Base-by-base conservation (phyloP, 2,113 vertebrate species). In the Dicrurus megarhynchus region DNA sequence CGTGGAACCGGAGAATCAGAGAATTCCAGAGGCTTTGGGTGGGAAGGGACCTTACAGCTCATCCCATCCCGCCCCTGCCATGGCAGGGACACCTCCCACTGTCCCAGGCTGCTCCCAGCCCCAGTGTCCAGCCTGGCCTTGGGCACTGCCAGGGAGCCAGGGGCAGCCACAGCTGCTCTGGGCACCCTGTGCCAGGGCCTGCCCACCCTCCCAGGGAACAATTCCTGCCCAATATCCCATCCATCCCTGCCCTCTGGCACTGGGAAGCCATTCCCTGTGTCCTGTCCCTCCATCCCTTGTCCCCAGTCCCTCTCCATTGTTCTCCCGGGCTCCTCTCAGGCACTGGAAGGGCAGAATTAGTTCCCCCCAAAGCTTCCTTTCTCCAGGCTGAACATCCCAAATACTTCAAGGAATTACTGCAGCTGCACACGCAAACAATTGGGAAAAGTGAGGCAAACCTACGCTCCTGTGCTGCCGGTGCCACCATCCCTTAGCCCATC, bases 391-490 rank as follows among this genome's bases (percentile, higher is more conserved):
- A 16, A 3, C 24, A 47, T 6, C 76, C 42, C 67, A 19, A 42
- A 20, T 0, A 0, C 6, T 32, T 16, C 19, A 2, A 44, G 84
- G 59, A 37, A 27, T 5, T 3, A 0, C 16, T 1, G 7, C 1
- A 32, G 6, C 2, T 57, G 28, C n/a, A 17, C 41, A 2, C 15
- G 7, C 46, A 27, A 21, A 46, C 27, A 33, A 1, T 0, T 16
- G 37, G 55, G 50, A 9, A 8, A 7, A 39, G 19, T 15, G 39
- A 41, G 77, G 27, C 27, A 23, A 6, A 11, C 3, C 3, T 11
- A 1, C 9, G 3, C 4, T 37, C 7, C 7, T 17, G 21, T 24
- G 46, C 11, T 20, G 15, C 46, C 33, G 3, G 6, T 10, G 50
- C 28, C 35, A 2, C 22, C 12, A 10, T 0, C 39, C 7, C 12